A percentile compares a stretch with the other conserved stretches of the same genome.
Conservation (phyloP, 1,140 invertebrate genomes). For the Plectrocnemia conspersa region DNA sequence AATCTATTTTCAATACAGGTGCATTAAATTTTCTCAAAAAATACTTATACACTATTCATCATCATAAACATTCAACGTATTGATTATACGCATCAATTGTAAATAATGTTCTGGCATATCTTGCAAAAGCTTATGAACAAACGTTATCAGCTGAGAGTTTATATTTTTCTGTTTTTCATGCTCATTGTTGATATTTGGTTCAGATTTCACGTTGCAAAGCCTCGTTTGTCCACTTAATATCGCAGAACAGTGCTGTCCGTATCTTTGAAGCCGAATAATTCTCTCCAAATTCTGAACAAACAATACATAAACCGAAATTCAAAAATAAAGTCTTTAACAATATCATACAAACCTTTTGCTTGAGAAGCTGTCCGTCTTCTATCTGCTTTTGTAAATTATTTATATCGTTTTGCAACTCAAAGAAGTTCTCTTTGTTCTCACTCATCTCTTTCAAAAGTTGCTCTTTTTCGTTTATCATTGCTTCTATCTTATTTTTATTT, state of each 20-base stretch:
- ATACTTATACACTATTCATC: neutral
- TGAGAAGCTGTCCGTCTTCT: conserved; percentile 13
- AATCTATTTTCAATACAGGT: no score
- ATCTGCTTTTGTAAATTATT: conserved; percentile 7
- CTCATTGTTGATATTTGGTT: conserved; percentile 1
- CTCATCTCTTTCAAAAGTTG: conserved; percentile 10
- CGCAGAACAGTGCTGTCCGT: conserved; percentile 4
- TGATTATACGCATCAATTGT: conserved; percentile 12
- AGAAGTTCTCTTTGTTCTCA: conserved; percentile 6
- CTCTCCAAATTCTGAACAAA: conserved; percentile 24
- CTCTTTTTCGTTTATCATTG: conserved; percentile 13
- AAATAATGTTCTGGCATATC: conserved; percentile 10
- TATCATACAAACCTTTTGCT: conserved; percentile 21
- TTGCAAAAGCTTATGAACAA: conserved; percentile 8
- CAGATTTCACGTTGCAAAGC: conserved; percentile 1
- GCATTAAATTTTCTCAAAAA: neutral
- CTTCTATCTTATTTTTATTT: conserved; percentile 22
- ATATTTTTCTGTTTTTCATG: conserved; percentile 15
- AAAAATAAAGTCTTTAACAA: conserved; percentile 8
- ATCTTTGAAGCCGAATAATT: conserved; percentile 22
- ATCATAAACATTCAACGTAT: conserved; percentile 14
- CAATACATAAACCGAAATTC: neutral
- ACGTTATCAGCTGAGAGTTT: neutral
- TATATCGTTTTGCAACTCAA: conserved; percentile 12
- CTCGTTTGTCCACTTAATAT: conserved; percentile 6